Conservation (phyloP, 2,113 vertebrate species). For the Hystrix cristata region DNA sequence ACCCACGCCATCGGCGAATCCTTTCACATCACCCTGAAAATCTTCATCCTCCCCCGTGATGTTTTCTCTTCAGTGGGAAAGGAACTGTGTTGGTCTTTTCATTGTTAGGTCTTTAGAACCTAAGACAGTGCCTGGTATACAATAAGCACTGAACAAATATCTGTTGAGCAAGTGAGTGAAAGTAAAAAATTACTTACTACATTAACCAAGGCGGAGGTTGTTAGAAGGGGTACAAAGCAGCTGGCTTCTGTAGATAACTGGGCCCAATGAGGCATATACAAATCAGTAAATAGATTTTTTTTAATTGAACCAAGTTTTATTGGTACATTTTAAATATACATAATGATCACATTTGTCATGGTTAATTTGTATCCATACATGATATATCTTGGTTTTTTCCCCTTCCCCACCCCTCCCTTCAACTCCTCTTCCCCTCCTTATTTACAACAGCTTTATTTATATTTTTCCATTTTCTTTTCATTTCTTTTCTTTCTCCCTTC, state of each 20-base stretch:
- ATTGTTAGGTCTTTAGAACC: background rate
- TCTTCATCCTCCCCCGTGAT: background rate
- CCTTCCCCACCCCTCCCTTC: no score
- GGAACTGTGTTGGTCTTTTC: background rate
- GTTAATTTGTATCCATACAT: no score
- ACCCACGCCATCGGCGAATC: background rate
- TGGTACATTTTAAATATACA: no score
- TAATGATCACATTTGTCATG: no score
- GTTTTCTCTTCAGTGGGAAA: background rate
- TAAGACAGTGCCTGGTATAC: background rate
- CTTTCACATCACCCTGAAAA: background rate
- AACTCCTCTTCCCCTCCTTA: no score
- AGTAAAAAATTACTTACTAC: background rate
- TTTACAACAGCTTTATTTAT: no score
- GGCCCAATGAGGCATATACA: background rate
- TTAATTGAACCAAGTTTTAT: no score
- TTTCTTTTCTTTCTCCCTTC: no score
- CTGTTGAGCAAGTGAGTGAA: constrained; percentile 8
- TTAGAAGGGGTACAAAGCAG: background rate
- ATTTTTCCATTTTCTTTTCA: no score
- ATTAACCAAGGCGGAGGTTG: background rate
- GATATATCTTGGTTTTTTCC: no score
- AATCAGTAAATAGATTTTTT: background rate
- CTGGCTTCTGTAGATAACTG: background rate
- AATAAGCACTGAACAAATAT: background rate